Percentiles rank a stretch among this genome's conserved stretches.
Evolutionary conservation across 1,140 invertebrate species (phyloP).

Genomic region (Temnothorax longispinosus): DNA sequence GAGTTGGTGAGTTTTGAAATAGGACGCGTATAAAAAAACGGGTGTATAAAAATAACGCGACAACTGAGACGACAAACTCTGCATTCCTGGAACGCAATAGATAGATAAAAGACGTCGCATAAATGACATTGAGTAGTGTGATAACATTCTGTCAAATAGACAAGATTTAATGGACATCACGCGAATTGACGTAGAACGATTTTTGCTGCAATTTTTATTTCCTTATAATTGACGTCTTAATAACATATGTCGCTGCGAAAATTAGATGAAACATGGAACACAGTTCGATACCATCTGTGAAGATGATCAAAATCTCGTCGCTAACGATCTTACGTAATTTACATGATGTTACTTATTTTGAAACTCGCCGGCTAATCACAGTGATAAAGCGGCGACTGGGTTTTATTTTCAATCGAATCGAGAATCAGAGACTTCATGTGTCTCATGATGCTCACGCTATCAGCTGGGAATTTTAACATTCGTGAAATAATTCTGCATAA

Average conservation of each 20-base stretch:
- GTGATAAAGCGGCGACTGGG: background rate
- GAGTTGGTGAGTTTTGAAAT: background rate
- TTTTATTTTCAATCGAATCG: slow-evolving; percentile 4
- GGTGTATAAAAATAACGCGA: slow-evolving; percentile 6
- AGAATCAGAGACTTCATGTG: background rate
- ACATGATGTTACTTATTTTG: background rate
- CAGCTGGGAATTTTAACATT: background rate
- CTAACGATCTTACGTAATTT: slow-evolving; percentile 26
- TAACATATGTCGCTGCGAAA: background rate
- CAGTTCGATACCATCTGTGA: background rate
- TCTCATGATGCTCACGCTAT: slow-evolving; percentile 7
- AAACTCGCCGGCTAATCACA: background rate
- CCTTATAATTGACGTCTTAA: slow-evolving; percentile 5
- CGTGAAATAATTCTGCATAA: background rate
- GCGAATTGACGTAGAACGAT: slow-evolving; percentile 15
- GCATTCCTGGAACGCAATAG: background rate
- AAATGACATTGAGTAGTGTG: background rate
- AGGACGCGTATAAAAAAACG: background rate
- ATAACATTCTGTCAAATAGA: slow-evolving; percentile 28
- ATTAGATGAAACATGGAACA: background rate
- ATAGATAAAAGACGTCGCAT: slow-evolving; percentile 18
- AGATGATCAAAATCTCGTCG: slow-evolving; percentile 14
- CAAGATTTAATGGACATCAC: background rate
- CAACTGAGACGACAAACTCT: background rate
- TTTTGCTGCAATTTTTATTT: background rate